A percentile compares a stretch with the other conserved stretches of the same genome.
phyloP scores from a whole-genome alignment of 2,113 vertebrate genomes.

The Antennarius striatus region DNA sequence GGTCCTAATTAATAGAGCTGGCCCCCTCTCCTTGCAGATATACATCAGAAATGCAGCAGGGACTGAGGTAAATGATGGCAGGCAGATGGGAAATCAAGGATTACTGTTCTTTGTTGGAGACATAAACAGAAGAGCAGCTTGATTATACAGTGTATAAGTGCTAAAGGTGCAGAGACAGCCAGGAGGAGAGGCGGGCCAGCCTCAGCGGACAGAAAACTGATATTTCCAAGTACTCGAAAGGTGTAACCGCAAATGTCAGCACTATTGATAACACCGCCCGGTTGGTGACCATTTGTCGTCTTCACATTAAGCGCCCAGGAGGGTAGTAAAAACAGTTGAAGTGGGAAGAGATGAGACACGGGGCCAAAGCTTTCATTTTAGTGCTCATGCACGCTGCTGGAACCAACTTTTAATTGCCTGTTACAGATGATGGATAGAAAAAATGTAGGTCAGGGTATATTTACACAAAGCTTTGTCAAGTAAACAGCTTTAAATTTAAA shows the following conservation, averaged over 20 bases:
- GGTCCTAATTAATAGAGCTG: conserved; percentile 60
- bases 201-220: conserved; percentile 34
- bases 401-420: conserved; percentile 33
- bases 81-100: conserved; percentile 12
- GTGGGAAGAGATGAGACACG: conserved; percentile 25
- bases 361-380: conserved; percentile 29
- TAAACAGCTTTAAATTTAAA: neutral
- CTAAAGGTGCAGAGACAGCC: neutral
- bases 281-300: conserved; percentile 43
- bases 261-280: conserved; percentile 36
- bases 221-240: conserved; percentile 35
- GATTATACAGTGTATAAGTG: neutral
- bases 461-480: neutral
- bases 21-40: conserved; percentile 31
- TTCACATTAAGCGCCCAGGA: conserved; percentile 8
- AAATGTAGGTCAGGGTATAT: neutral
- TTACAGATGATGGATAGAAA: conserved; percentile 28
- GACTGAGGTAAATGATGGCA: conserved; percentile 42
- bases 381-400: conserved; percentile 2
- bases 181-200: neutral
- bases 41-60: conserved; percentile 31
- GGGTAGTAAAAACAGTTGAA: conserved; percentile 23
- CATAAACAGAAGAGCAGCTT: neutral
- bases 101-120: conserved; percentile 19
- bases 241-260: conserved; percentile 60